Conservation (phyloP, 2,888 invertebrate species). For the Idaea straminata region DNA sequence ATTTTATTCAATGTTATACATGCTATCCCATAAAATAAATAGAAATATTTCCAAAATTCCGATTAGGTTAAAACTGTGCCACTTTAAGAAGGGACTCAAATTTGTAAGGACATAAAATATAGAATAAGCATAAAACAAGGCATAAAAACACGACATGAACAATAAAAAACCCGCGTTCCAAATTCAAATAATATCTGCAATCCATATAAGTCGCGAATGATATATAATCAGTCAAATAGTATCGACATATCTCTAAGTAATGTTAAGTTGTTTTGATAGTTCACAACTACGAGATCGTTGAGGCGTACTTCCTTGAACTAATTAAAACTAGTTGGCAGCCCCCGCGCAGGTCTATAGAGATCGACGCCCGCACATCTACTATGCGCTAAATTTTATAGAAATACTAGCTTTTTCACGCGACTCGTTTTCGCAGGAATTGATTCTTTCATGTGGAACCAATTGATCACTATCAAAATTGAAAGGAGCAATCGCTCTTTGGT, state of each 20-base stretch:
- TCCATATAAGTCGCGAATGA: background rate
- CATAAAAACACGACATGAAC: too few species aligned
- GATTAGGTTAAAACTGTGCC: too few species aligned
- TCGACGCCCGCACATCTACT: background rate
- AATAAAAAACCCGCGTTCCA: background rate
- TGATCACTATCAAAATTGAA: too few species aligned
- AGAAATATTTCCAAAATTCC: too few species aligned
- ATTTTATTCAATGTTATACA: too few species aligned
- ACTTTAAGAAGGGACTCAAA: too few species aligned
- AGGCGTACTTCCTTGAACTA: constrained; percentile 69
- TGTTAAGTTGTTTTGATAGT: constrained; percentile 28
- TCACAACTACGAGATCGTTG: constrained; percentile 49
- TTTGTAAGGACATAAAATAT: too few species aligned
- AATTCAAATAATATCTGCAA: background rate
- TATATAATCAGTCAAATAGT: constrained; percentile 9
- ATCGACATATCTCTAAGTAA: background rate
- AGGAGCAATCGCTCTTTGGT: too few species aligned
- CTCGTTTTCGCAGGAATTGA: too few species aligned
- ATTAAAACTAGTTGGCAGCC: constrained; percentile 53
- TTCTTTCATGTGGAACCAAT: too few species aligned
- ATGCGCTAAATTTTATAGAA: background rate
- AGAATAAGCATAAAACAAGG: too few species aligned
- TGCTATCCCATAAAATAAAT: too few species aligned
- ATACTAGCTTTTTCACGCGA: background rate
- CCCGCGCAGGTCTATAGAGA: constrained; percentile 15